Conservation (phyloP, 1,140 invertebrate genomes). For the Drosophila sucinea region DNA sequence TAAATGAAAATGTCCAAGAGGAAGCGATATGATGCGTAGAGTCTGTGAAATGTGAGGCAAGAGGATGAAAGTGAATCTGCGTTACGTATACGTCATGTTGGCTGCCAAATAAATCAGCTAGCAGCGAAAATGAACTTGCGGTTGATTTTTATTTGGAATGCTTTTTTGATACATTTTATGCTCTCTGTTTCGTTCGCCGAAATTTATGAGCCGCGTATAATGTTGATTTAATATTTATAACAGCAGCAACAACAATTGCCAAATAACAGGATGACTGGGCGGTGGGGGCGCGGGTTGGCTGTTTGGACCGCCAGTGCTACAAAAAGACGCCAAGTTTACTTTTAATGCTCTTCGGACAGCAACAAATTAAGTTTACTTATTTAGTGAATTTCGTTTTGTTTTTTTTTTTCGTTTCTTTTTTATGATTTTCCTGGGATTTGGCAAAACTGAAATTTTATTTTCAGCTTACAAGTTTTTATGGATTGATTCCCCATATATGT, state of each 20-base stretch:
- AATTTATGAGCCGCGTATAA: constrained; percentile 72
- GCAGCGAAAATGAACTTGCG: constrained; percentile 36
- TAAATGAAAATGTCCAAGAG: background rate
- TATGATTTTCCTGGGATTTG: constrained; percentile 33
- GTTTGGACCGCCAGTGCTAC: background rate
- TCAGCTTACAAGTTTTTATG: constrained; percentile 62
- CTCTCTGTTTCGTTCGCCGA: constrained; percentile 23
- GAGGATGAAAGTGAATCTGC: constrained; percentile 15
- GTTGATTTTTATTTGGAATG: constrained; percentile 61
- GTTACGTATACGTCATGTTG: constrained; percentile 57
- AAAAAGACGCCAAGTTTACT: constrained; percentile 44
- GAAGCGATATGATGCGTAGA: no score
- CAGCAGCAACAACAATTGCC: constrained; percentile 51
- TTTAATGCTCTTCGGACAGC: constrained; percentile 46
- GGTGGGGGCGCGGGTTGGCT: no score
- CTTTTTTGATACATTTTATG: constrained; percentile 44
- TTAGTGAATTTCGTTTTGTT: constrained; percentile 46
- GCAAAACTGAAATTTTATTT: constrained; percentile 68
- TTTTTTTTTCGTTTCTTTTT: constrained; percentile 33
- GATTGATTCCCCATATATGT: background rate
- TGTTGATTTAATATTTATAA: constrained; percentile 77
- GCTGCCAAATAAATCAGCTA: constrained; percentile 38
- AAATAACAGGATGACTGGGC: constrained; percentile 13
- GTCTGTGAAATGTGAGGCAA: background rate
- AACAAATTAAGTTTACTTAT: constrained; percentile 63